A percentile compares a stretch with the other conserved stretches of the same genome.
Evolutionary conservation across 2,797 vertebrate species (phyloP).

Genomic region (Lacerta agilis): DNA sequence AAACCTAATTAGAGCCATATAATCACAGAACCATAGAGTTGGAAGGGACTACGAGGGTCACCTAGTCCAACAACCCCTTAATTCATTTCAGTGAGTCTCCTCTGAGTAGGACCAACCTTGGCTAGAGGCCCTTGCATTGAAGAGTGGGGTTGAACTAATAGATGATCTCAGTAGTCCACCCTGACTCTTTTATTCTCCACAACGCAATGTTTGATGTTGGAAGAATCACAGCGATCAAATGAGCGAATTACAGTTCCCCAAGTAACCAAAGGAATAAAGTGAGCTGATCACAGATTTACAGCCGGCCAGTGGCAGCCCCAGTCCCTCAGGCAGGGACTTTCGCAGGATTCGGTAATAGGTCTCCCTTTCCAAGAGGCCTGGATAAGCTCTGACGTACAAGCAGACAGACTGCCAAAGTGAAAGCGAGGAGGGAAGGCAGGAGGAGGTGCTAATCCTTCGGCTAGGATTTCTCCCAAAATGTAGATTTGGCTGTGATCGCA

Average conservation of each 20-base stretch:
- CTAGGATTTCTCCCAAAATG: not conserved
- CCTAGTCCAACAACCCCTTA: no score
- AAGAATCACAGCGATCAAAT: not conserved
- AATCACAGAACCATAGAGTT: no score
- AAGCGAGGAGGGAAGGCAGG: slow-evolving; percentile 22
- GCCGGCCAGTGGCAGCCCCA: slow-evolving; percentile 55
- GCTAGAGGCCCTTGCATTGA: no score
- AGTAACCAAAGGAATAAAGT: slow-evolving; percentile 36
- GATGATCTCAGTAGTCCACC: no score
- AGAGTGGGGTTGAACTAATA: no score
- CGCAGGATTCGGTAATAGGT: not conserved
- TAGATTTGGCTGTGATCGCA: slow-evolving; percentile 48
- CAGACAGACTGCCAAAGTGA: not conserved
- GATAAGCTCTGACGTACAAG: not conserved
- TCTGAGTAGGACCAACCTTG: no score
- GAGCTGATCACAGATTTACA: slow-evolving; percentile 55
- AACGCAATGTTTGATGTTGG: not conserved
- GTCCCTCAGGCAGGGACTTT: slow-evolving; percentile 35
- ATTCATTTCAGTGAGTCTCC: no score
- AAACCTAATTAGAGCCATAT: no score
- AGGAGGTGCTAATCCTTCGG: slow-evolving; percentile 36
- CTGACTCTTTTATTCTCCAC: no score
- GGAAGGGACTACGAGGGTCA: no score
- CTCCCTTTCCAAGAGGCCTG: slow-evolving; percentile 1
- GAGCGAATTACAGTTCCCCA: not conserved